These are phyloP conservation scores for Nansenia antarctica DNA, from an alignment of 2,113 vertebrate species.

Conservation along the genomic window DNA sequence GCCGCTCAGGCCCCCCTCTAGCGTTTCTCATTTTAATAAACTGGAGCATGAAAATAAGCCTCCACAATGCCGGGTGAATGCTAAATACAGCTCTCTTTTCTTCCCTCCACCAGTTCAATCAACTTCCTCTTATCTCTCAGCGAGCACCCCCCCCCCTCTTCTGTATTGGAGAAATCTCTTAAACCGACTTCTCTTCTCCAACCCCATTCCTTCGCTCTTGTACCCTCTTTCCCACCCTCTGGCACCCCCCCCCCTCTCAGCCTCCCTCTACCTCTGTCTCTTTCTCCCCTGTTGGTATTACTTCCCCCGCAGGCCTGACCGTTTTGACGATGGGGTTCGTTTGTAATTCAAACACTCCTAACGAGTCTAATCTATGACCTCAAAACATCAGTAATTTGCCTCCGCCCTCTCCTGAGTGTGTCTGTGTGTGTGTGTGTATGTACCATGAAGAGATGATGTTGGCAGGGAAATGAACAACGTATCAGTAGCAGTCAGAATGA, in stretches of 20 bases:
- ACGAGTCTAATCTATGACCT: neutral
- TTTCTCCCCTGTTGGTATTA: neutral
- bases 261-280: neutral
- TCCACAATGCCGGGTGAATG: conserved; percentile 62
- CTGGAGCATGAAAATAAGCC: conserved; percentile 71
- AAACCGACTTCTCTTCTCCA: conserved; percentile 37
- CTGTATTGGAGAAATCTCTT: conserved; percentile 55
- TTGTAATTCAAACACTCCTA: neutral
- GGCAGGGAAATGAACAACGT: no score
- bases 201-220: neutral
- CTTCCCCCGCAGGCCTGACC: neutral
- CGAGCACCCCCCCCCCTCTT: conserved; percentile 54
- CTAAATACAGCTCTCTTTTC: conserved; percentile 65
- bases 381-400: neutral
- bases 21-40: conserved; percentile 66
- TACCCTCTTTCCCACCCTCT: neutral
- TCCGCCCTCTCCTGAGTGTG: no score
- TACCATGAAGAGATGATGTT: no score
- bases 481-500: no score
- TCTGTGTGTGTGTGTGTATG: no score
- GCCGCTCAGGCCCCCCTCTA: conserved; percentile 54
- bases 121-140: conserved; percentile 67
- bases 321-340: neutral
- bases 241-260: neutral
- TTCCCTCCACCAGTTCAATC: conserved; percentile 65